Conservation (phyloP, 2,888 invertebrate genomes). For the Pollenia labialis region DNA sequence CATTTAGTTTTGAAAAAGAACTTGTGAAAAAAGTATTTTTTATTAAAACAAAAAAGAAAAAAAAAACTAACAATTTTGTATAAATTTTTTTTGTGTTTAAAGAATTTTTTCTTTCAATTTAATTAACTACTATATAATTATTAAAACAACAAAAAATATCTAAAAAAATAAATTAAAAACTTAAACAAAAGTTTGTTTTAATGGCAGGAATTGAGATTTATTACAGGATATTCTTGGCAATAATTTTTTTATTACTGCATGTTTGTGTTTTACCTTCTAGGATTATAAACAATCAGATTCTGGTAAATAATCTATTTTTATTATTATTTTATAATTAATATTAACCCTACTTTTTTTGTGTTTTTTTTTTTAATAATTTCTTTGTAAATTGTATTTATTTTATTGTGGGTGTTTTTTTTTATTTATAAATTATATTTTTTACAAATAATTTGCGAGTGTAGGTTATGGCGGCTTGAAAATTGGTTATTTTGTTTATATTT, state of each 20-base stretch:
- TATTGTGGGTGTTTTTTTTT: conserved; percentile 39
- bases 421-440: neutral
- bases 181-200: conserved; percentile 69
- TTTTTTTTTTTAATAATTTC: conserved; percentile 38
- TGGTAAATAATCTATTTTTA: conserved; percentile 51
- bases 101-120: conserved; percentile 35
- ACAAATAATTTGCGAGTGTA: conserved; percentile 62
- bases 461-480: conserved; percentile 68
- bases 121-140: conserved; percentile 38
- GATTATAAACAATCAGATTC: conserved; percentile 19
- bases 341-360: conserved; percentile 26
- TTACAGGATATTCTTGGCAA: neutral
- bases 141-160: conserved; percentile 40
- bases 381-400: conserved; percentile 37
- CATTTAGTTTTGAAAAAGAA: conserved; percentile 57
- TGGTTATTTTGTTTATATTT: conserved; percentile 30
- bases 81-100: conserved; percentile 55
- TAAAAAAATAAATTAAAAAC: conserved; percentile 66
- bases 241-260: conserved; percentile 50
- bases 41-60: conserved; percentile 20
- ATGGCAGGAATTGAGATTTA: conserved; percentile 32
- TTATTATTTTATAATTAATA: conserved; percentile 18
- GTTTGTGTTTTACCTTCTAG: conserved; percentile 54
- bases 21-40: conserved; percentile 48
- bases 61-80: conserved; percentile 55